These are phyloP conservation scores for Meliscaeva auricollis DNA, from an alignment of 2,888 invertebrate species.

Conservation along the genomic window DNA sequence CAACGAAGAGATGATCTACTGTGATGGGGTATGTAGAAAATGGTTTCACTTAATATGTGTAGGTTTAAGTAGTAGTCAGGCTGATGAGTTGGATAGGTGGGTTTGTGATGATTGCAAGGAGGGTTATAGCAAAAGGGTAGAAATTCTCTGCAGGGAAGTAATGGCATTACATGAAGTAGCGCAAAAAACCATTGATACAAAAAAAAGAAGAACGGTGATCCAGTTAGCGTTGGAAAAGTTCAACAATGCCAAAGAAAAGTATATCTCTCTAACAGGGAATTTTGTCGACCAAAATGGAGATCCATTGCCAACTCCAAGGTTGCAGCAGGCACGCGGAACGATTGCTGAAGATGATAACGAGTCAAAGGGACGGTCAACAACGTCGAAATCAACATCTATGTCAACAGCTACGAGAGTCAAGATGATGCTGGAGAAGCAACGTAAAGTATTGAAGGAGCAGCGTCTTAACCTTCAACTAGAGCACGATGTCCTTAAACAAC, in stretches of 20 bases:
- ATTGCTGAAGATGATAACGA: neutral
- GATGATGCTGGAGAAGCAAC: neutral
- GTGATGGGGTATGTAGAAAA: conserved; percentile 22
- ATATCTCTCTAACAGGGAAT: neutral
- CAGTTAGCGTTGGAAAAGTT: neutral
- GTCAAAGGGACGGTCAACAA: neutral
- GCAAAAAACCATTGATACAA: neutral
- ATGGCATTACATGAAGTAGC: neutral
- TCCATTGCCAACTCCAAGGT: conserved; percentile 3
- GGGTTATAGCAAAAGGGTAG: neutral
- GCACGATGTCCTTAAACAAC: conserved; percentile 6
- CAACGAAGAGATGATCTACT: conserved; percentile 2
- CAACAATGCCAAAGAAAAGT: neutral
- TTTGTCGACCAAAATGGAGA: conserved; percentile 4
- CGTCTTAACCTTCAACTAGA: conserved; percentile 10
- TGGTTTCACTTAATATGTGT: conserved; percentile 11
- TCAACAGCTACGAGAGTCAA: neutral
- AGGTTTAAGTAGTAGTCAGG: conserved; percentile 11
- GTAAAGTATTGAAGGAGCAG: conserved; percentile 6
- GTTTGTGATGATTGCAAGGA: neutral
- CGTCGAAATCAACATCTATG: neutral
- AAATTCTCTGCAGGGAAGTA: neutral
- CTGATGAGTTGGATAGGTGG: conserved; percentile 5
- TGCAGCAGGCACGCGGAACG: neutral
- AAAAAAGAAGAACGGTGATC: conserved; percentile 10